A percentile compares a stretch with the other conserved stretches of the same genome.
Conservation (phyloP, 2,888 invertebrate genomes). For the Dicyrtomina minuta region DNA sequence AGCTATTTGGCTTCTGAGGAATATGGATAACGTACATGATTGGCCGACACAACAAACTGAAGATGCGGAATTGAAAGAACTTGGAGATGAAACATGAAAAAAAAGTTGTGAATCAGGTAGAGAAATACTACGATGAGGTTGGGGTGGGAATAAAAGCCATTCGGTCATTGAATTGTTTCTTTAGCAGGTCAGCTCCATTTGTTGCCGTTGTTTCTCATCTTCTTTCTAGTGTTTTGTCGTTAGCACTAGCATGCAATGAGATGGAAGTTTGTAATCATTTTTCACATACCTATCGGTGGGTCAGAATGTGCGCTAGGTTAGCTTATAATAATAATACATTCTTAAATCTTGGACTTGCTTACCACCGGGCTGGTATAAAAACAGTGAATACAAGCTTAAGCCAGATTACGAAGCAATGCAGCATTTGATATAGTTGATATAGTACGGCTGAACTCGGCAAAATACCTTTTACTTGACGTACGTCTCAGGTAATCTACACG, state of each 20-base stretch:
- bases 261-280: not conserved
- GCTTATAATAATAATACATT: no score
- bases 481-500: no score
- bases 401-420: no score
- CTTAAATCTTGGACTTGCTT: no score
- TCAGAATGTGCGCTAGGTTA: no score
- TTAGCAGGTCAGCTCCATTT: slow-evolving; percentile 22
- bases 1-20: no score
- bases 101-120: slow-evolving; percentile 29
- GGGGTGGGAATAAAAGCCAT: slow-evolving; percentile 19
- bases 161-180: slow-evolving; percentile 28
- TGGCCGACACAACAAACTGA: not conserved
- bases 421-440: no score
- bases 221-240: not conserved
- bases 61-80: slow-evolving; percentile 4
- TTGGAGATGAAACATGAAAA: slow-evolving; percentile 9
- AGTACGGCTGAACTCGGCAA: no score
- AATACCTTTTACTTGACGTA: no score
- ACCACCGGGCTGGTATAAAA: no score
- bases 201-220: not conserved
- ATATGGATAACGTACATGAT: no score
- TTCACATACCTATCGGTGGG: not conserved
- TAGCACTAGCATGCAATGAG: not conserved
- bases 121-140: not conserved
- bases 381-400: no score